Evolutionary conservation across 2,113 vertebrate species (phyloP), one percentile per base, ranked within the genome.

Genomic region (Falcunculus frontatus): DNA sequence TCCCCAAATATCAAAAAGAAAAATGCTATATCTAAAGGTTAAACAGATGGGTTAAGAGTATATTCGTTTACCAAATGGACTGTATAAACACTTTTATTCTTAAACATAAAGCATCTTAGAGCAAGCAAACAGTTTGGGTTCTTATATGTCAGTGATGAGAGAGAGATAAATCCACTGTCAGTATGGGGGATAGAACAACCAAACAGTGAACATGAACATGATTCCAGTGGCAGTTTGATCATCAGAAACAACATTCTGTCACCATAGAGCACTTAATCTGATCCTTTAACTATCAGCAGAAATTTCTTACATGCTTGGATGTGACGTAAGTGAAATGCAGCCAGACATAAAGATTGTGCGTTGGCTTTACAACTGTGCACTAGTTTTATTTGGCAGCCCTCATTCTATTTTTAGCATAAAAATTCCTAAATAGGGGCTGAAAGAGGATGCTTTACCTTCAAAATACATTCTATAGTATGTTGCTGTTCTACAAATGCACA

Each of bases 361-460:
- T 35, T 94, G 79, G 72, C 59, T 57, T 93, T 74, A 42, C 46
- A 63, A 27, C 27, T 35, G n/a, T 20, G 11, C 52, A 16, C 29
- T 73, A 26, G 19, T 90, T 87, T 70, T 74, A 18, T 72, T 81
- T 84, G 69, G 33, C 42, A 47, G 39, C 82, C 60, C 46, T 89
- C 2, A 0, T 52, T 53, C 33, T 44, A 42, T 35, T 72, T 89
- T 87, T 21, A 82, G 57, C n/a, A 19, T 81, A 15, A 81, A 60
- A 84, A 25, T 63, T 59, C 52, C 29, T 52, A 35, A 59, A 23
- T 13, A n/a, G 46, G 23, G n/a, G 7, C 62, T 86, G 83, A 60
- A 81, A 64, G 37, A 76, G 44, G 74, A 78, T 81, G 25, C 55
- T 89, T 79, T 88, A 50, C 59, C 76, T 97, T 81, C 64, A 47